A percentile compares a stretch with the other conserved stretches of the same genome.
phyloP scores from a whole-genome alignment of 2,797 vertebrate genomes.

The Onychomys leucogaster region DNA sequence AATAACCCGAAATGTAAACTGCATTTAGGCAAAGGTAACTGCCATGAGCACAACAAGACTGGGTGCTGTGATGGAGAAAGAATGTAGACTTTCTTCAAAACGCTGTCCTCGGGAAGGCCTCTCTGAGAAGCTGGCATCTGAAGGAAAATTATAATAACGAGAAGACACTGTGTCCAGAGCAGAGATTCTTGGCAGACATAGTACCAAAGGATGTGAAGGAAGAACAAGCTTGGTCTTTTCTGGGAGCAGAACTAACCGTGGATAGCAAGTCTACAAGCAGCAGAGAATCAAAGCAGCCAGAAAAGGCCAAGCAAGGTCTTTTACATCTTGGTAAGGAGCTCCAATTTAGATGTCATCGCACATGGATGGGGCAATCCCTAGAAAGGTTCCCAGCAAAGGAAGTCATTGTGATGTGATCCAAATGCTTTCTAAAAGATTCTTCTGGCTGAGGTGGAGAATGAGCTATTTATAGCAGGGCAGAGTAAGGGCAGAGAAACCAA shows the following conservation, averaged over 20 bases:
- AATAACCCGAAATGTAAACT: not conserved
- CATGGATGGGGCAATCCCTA: not conserved
- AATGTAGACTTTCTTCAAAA: not conserved
- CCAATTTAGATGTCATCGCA: not conserved
- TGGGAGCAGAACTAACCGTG: not conserved
- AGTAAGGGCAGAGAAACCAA: not conserved
- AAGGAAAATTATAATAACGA: not conserved
- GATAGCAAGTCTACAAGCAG: not conserved
- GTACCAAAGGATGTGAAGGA: not conserved
- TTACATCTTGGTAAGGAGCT: not conserved
- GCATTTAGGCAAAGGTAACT: not conserved
- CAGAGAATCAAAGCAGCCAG: not conserved
- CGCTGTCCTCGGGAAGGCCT: not conserved
- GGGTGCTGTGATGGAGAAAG: not conserved
- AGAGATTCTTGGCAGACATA: not conserved
- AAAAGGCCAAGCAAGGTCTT: not conserved
- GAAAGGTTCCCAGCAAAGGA: not conserved
- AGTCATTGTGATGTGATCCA: not conserved
- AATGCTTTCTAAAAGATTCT: not conserved
- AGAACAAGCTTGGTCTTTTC: not conserved
- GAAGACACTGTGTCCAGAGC: not conserved
- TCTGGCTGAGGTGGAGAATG: not conserved
- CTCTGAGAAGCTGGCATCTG: not conserved
- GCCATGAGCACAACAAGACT: not conserved
- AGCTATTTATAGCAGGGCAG: not conserved